phyloP scores from a whole-genome alignment of 1,140 invertebrate species.

The Saccostrea cuccullata region DNA sequence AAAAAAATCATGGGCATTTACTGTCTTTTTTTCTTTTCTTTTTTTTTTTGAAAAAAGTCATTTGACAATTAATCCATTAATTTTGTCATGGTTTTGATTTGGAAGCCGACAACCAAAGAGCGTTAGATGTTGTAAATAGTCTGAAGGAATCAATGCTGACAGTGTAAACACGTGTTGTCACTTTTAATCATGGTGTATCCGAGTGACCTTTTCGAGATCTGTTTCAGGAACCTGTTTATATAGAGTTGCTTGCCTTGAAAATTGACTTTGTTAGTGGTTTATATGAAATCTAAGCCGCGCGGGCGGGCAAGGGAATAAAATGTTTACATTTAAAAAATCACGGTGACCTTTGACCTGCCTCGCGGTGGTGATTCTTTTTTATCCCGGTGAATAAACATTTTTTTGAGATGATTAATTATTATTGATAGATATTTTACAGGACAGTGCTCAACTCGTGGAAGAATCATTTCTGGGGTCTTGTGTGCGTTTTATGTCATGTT shows the following conservation, averaged over 20 bases:
- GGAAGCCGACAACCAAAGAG: background rate
- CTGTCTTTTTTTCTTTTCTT: too few relatives aligned
- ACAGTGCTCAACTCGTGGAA: conserved; percentile 26
- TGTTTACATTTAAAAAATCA: background rate
- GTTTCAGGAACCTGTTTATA: background rate
- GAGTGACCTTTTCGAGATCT: conserved; percentile 3
- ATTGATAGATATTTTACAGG: conserved; percentile 30
- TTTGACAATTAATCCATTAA: too few relatives aligned
- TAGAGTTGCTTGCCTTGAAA: conserved; percentile 30
- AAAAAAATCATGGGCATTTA: too few relatives aligned
- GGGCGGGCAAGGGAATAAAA: background rate
- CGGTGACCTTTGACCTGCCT: background rate
- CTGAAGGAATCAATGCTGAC: background rate
- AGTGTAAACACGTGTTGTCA: background rate
- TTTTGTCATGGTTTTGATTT: background rate
- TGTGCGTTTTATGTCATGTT: background rate
- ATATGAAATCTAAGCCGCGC: background rate
- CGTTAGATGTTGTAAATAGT: conserved; percentile 24
- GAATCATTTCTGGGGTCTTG: background rate
- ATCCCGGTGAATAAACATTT: conserved; percentile 26
- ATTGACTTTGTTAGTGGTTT: conserved; percentile 27
- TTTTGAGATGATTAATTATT: conserved; percentile 34
- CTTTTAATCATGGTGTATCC: background rate
- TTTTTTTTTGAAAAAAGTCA: too few relatives aligned
- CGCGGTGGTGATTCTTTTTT: background rate